phyloP scores from a whole-genome alignment of 2,113 vertebrate species.

The Lagenorhynchus albirostris region DNA sequence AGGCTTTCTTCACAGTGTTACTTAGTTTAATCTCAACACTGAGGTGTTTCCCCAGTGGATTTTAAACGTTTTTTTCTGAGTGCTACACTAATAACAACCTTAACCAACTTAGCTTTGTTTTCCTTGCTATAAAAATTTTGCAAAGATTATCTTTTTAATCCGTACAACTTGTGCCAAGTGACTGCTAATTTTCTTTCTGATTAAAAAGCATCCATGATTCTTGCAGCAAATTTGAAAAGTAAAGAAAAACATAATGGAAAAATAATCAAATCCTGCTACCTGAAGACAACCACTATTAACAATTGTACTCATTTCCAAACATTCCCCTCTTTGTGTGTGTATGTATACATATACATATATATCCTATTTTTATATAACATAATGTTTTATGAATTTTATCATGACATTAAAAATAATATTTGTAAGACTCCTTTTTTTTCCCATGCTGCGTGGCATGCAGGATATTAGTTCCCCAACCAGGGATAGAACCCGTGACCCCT shows the following conservation, averaged over 20 bases:
- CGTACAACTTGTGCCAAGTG: not conserved
- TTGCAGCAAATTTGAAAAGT: not conserved
- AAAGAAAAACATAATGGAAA: not conserved
- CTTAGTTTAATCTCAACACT: not conserved
- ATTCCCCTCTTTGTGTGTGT: not conserved
- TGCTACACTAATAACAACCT: not conserved
- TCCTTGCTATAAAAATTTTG: not conserved
- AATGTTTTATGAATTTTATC: not conserved
- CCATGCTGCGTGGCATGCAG: not conserved
- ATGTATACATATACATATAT: not conserved
- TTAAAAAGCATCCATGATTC: not conserved
- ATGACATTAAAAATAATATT: not conserved
- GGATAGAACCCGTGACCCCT: not conserved
- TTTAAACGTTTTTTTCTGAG: not conserved
- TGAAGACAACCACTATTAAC: not conserved
- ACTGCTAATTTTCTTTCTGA: not conserved
- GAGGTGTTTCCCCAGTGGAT: not conserved
- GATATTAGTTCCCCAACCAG: not conserved
- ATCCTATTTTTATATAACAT: not conserved
- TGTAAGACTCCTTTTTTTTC: not conserved
- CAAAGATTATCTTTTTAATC: not conserved
- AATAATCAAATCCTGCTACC: not conserved
- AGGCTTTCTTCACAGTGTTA: not conserved
- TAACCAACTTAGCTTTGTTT: not conserved
- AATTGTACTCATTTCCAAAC: not conserved